phyloP scores from a whole-genome alignment of 2,888 invertebrate species.

The Gymnosoma rotundatum region DNA sequence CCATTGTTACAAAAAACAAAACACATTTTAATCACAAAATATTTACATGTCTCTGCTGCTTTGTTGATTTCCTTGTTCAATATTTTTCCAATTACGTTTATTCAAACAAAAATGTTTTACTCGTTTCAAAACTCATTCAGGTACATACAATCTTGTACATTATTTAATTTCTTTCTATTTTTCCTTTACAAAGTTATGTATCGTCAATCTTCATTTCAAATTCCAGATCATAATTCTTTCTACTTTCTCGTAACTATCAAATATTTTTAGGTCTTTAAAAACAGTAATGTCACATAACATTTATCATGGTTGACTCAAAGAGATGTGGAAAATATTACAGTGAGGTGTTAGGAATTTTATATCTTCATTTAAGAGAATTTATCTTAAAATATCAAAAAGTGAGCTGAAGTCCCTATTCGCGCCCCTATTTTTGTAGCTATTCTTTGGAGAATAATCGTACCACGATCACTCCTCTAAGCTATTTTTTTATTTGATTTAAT shows the following conservation, averaged over 20 bases:
- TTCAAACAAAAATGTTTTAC: slow-evolving; percentile 25
- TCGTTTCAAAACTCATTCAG: slow-evolving; percentile 14
- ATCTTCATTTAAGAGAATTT: no score
- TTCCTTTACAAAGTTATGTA: slow-evolving; percentile 16
- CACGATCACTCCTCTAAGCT: no score
- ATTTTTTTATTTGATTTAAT: no score
- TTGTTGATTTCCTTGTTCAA: not conserved
- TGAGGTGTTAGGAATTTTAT: not conserved
- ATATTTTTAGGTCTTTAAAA: slow-evolving; percentile 3
- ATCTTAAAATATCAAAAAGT: no score
- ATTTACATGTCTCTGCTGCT: not conserved
- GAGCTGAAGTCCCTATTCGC: no score
- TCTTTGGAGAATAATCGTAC: no score
- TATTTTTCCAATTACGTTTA: slow-evolving; percentile 22
- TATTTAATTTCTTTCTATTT: slow-evolving; percentile 15
- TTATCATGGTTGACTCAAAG: slow-evolving; percentile 57
- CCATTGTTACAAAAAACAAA: no score
- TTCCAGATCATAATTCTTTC: slow-evolving; percentile 11
- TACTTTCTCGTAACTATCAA: slow-evolving; percentile 7
- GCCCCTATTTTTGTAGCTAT: no score
- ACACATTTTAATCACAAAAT: not conserved
- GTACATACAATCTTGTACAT: not conserved
- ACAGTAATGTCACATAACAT: slow-evolving; percentile 55
- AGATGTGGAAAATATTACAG: not conserved
- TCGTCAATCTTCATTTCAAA: slow-evolving; percentile 46